Evolutionary conservation across 2,113 vertebrate species (phyloP), one percentile per base, ranked within the genome.

Genomic region (Scopus umbretta): DNA sequence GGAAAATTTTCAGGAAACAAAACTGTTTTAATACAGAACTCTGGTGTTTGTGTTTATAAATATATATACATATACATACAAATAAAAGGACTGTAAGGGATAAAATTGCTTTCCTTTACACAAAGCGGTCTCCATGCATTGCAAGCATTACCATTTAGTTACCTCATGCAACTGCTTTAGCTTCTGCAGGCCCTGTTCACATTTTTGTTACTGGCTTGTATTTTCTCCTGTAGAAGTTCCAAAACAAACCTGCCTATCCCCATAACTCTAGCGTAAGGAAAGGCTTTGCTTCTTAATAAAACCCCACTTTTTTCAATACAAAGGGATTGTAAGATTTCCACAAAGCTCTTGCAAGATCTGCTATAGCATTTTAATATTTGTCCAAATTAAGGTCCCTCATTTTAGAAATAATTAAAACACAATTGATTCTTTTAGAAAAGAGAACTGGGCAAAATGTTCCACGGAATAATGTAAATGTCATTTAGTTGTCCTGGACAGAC

Each of bases 21-120:
- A 91, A 43, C 26, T 43, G 27, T 22, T 89, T 50, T 23, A 87
- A 85, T 38, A 72, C 27, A 91, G 61, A 92, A 80, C 14, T 75
- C 32, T 32, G 7, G 36, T 73, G 40, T 71, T 92, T 70, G 42
- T 67, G 20, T 79, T 96, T 80, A 96, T 94, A 96, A 94, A 96
- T 95, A 97, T 80, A 94, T 85, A 73, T 80, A 95, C 6, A 92
- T 6, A 34, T 13, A 92, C 42, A 78, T 17, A 92, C 34, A 92
- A 63, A 79, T 42, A 78, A 63, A 80, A 95, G 40, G 52, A 85
- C 56, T 13, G 3, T 49, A 91, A 91, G 43, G 27, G 30, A 70
- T 63, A 84, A 92, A 80, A 78, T 26, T 26, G 25, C 49, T 82
- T 94, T 94, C 67, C 58, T 94, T 80, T 80, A 76, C 53, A 73